Percentiles rank a stretch among this genome's conserved stretches.
phyloP scores from a whole-genome alignment of 92 coral and sea anemone genomes.

The Chrysogorgia sp. region DNA sequence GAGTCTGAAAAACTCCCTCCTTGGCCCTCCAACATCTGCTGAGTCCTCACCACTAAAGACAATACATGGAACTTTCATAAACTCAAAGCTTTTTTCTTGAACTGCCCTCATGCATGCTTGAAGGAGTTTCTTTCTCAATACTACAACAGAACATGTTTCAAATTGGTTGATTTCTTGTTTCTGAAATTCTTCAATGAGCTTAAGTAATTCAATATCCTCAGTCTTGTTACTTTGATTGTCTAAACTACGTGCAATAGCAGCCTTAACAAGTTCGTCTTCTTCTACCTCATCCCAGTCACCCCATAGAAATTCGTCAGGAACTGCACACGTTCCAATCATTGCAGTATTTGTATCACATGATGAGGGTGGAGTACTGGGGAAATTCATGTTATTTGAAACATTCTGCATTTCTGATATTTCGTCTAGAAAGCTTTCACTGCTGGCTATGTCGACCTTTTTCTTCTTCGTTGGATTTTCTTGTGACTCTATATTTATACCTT shows the following conservation, averaged over 20 bases:
- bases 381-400: constrained; percentile 20
- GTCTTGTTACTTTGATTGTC: constrained; percentile 29
- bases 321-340: constrained; percentile 12
- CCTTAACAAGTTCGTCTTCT: constrained; percentile 55
- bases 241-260: constrained; percentile 60
- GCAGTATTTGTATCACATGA: constrained; percentile 21
- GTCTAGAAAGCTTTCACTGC: constrained; percentile 22
- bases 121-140: constrained; percentile 55
- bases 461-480: constrained; percentile 20
- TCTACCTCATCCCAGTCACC: constrained; percentile 43
- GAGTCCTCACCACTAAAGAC: constrained; percentile 54
- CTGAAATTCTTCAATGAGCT: constrained; percentile 46
- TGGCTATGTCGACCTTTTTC: constrained; percentile 16
- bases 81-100: constrained; percentile 53
- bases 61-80: constrained; percentile 49
- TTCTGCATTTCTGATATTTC: constrained; percentile 27
- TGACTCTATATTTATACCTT: neutral
- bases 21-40: constrained; percentile 52
- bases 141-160: constrained; percentile 50
- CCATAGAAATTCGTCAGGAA: constrained; percentile 59
- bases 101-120: constrained; percentile 53
- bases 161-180: constrained; percentile 14
- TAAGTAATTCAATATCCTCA: constrained; percentile 46
- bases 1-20: constrained; percentile 55
- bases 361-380: too few species aligned